Conservation (phyloP, 2,888 invertebrate genomes). For the Drosophila lutescens region DNA sequence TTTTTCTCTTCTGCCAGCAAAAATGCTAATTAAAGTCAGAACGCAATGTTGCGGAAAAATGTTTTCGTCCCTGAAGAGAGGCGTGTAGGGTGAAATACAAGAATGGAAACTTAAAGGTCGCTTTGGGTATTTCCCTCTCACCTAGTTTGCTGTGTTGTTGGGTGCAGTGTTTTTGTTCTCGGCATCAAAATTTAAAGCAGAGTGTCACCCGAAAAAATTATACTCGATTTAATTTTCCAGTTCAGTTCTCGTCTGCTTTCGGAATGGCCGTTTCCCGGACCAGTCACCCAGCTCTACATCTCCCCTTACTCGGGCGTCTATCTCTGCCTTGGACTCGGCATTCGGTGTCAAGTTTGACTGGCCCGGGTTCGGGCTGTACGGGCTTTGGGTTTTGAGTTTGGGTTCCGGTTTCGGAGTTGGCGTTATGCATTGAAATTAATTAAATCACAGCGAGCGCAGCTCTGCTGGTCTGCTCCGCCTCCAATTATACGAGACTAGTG, state of each 20-base stretch:
- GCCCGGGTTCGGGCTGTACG: constrained; percentile 31
- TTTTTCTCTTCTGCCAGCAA: constrained; percentile 23
- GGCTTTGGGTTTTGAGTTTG: constrained; percentile 43
- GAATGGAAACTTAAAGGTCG: constrained; percentile 47
- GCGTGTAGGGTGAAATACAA: constrained; percentile 17
- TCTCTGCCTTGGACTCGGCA: constrained; percentile 40
- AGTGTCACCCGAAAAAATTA: constrained; percentile 68
- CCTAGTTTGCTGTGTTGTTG: constrained; percentile 4
- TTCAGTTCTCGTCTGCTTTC: constrained; percentile 65
- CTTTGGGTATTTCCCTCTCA: constrained; percentile 19
- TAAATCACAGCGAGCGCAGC: constrained; percentile 77
- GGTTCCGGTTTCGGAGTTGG: constrained; percentile 79
- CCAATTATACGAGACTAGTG: constrained; percentile 1
- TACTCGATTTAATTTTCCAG: constrained; percentile 82
- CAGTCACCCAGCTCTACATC: constrained; percentile 14
- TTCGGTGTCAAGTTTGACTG: constrained; percentile 67
- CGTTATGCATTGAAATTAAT: constrained; percentile 82
- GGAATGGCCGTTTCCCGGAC: constrained; percentile 25
- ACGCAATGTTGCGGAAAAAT: constrained; percentile 79
- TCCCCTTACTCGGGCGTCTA: constrained; percentile 3
- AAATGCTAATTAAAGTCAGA: constrained; percentile 72
- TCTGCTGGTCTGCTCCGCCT: not conserved
- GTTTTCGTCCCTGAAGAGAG: constrained; percentile 52
- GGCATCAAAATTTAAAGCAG: constrained; percentile 62
- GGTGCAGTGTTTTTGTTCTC: constrained; percentile 45